phyloP scores from a whole-genome alignment of 2,797 vertebrate species.

The Gymnothorax reevesii region DNA sequence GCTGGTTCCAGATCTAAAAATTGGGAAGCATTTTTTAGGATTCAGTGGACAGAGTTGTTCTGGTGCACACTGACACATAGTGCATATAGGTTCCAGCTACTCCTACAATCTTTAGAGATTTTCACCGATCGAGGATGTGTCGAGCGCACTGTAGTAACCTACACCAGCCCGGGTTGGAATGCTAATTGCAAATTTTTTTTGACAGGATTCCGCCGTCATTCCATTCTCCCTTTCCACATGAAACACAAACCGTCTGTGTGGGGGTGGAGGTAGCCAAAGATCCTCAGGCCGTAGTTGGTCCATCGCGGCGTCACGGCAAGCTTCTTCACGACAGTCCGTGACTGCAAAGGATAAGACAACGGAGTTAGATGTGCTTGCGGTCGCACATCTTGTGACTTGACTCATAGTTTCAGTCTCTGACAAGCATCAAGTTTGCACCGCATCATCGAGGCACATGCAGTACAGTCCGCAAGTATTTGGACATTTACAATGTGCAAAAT shows the following conservation, averaged over 20 bases:
- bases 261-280: conserved; percentile 83
- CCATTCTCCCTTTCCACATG: background rate
- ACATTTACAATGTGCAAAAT: too few relatives aligned
- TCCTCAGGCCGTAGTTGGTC: conserved; percentile 80
- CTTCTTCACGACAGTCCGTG: conserved; percentile 74
- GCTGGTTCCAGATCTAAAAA: background rate
- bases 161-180: background rate
- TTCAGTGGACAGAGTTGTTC: too few relatives aligned
- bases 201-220: background rate
- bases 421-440: background rate
- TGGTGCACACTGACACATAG: background rate
- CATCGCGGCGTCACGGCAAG: conserved; percentile 77
- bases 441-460: too few relatives aligned
- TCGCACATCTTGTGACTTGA: background rate
- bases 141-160: background rate
- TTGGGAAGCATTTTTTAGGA: too few relatives aligned
- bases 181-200: background rate
- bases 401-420: background rate
- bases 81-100: too few relatives aligned
- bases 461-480: too few relatives aligned
- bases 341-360: conserved; percentile 53
- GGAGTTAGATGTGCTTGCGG: background rate
- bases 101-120: too few relatives aligned
- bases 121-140: too few relatives aligned
- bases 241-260: conserved; percentile 65